Conservation (phyloP, 1,140 invertebrate genomes). For the Sminthurides bifidus region DNA sequence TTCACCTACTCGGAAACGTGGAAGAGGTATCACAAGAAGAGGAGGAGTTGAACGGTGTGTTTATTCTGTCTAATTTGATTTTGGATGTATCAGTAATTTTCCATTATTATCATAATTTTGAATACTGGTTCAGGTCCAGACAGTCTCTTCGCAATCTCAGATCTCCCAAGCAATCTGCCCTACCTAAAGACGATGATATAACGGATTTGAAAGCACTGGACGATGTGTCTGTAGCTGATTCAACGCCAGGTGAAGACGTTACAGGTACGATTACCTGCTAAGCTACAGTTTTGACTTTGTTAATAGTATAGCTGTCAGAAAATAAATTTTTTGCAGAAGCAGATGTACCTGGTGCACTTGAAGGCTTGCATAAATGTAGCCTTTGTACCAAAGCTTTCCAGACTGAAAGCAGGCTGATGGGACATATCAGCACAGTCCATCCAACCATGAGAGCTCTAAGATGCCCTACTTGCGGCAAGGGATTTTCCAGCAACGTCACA, state of each 20-base stretch:
- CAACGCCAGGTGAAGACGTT: neutral
- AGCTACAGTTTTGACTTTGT: neutral
- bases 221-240: neutral
- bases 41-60: too few relatives aligned
- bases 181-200: neutral
- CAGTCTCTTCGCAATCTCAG: too few relatives aligned
- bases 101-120: too few relatives aligned
- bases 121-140: too few relatives aligned
- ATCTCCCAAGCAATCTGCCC: neutral
- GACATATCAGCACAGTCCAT: constrained; percentile 17
- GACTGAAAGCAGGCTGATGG: constrained; percentile 1
- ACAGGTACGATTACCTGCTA: neutral
- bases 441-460: constrained; percentile 5
- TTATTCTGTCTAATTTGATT: too few relatives aligned
- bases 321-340: neutral
- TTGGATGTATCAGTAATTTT: too few relatives aligned
- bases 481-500: constrained; percentile 13
- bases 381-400: constrained; percentile 13
- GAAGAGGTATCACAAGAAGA: too few relatives aligned
- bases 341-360: too few relatives aligned
- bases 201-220: neutral
- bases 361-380: constrained; percentile 1
- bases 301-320: neutral
- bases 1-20: too few relatives aligned
- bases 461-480: constrained; percentile 15